These are phyloP conservation scores for Typhlomys cinereus DNA, from an alignment of 2,113 vertebrate species.

Conservation along the genomic window DNA sequence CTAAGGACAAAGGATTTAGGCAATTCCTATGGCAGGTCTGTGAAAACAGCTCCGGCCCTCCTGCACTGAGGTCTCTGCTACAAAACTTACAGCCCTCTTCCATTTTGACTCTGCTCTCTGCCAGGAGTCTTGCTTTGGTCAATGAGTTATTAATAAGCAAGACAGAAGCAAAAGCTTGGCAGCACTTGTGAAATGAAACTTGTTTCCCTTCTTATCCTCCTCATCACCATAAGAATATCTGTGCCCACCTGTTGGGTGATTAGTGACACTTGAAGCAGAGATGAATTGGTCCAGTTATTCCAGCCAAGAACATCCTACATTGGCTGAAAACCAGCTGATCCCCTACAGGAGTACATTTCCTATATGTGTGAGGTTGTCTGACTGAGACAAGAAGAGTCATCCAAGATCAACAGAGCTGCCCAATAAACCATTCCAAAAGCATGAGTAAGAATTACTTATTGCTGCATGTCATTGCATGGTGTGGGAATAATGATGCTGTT, in stretches of 20 bases:
- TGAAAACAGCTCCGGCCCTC: not conserved
- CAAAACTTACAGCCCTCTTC: not conserved
- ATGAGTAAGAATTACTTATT: not conserved
- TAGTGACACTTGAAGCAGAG: conserved; percentile 7
- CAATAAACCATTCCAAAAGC: not conserved
- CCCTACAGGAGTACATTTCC: not conserved
- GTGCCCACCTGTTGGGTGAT: not conserved
- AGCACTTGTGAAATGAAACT: not conserved
- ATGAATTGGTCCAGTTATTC: not conserved
- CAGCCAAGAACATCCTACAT: not conserved
- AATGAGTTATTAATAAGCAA: not conserved
- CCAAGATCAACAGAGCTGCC: not conserved
- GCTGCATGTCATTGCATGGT: not conserved
- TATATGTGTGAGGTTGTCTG: not conserved
- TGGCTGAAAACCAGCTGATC: not conserved
- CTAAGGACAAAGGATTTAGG: not conserved
- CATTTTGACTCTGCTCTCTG: not conserved
- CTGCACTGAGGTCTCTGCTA: not conserved
- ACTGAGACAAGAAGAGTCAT: not conserved
- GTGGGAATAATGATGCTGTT: not conserved
- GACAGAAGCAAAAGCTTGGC: not conserved
- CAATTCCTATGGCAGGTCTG: not conserved
- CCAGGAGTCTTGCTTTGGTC: not conserved
- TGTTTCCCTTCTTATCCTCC: conserved; percentile 27
- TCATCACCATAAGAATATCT: not conserved